Percentiles rank a stretch among this genome's conserved stretches.
Evolutionary conservation across 2,797 vertebrate species (phyloP).

Genomic region (Argya squamiceps): DNA sequence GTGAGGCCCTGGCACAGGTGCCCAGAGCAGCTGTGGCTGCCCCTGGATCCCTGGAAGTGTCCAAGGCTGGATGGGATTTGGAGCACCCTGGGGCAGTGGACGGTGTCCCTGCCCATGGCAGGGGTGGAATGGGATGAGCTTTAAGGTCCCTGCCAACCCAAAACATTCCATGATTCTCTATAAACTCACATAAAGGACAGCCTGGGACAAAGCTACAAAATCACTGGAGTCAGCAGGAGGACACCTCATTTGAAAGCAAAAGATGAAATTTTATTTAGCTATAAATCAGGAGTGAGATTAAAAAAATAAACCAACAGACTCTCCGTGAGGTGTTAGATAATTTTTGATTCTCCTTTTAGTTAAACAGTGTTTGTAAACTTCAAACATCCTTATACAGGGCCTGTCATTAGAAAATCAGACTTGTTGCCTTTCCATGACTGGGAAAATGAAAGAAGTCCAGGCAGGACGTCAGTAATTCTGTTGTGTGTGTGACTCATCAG

Average conservation of each 20-base stretch:
- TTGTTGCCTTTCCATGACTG: background rate
- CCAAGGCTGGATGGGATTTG: accelerated
- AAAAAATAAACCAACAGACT: background rate
- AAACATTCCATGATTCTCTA: accelerated
- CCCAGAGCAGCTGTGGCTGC: background rate
- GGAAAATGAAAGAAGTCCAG: background rate
- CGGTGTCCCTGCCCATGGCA: background rate
- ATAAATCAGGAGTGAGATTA: background rate
- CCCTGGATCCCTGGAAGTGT: background rate
- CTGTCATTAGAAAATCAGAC: background rate
- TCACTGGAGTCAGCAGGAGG: background rate
- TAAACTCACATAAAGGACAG: background rate
- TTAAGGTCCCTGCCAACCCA: background rate
- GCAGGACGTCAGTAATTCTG: background rate
- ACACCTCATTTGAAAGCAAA: background rate
- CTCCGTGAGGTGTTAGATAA: background rate
- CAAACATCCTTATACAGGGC: background rate
- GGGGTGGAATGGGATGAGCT: accelerated
- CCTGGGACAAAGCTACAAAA: background rate
- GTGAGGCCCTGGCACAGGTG: accelerated
- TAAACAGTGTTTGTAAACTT: background rate
- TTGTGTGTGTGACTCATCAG: background rate
- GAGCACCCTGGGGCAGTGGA: accelerated
- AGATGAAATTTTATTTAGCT: background rate
- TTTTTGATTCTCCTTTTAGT: background rate